Base-by-base conservation (phyloP, 2,888 invertebrate species). In the Punctoribates punctum region DNA sequence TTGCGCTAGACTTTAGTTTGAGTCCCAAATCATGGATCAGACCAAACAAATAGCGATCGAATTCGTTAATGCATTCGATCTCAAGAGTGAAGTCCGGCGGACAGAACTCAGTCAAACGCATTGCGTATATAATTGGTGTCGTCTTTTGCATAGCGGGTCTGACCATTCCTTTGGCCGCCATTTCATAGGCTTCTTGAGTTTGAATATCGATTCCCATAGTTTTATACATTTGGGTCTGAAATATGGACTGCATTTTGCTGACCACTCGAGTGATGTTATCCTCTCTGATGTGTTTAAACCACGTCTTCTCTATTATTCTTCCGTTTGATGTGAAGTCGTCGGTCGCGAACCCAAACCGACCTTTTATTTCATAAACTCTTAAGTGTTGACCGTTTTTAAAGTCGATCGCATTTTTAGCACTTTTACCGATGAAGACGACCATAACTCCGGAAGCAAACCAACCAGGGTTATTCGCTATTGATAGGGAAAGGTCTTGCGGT, bases 41-140 rank as follows among this genome's bases (percentile, higher is more conserved):
- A 0, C 88, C 86, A 83, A 89, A 89, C 23, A 98, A 84, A 82
- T 90, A 93, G 65, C 87, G 85, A 79, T 92, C 91, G 80, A 88
- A 88, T 84, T 96, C 96, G 84, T 96, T 95, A 29, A 94, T 88
- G 51, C 90, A 88, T 82, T 94, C 92, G 38, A 97, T 85, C 86
- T 96, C 96, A 82, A 98, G 84, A 17, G 90, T 91, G 82, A 97
- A 96, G 80, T 92, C 85, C 0, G 97, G 97, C 17, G 89, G 87
- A 29, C 90, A 85, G 83, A 93, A 96, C 78, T 91, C 86, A 2
- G 92, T 88, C 84, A 95, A 91, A 83, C 91, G 92, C 38, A 97
- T 88, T 34, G 91, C 90, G 84, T 96, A 97, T 29, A 97, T 82
- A 42, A 96, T 85, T 0, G 95, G 92, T 29, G 90, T 85, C 77